Conservation (phyloP, 2,797 vertebrate genomes). For the Trachops cirrhosus region DNA sequence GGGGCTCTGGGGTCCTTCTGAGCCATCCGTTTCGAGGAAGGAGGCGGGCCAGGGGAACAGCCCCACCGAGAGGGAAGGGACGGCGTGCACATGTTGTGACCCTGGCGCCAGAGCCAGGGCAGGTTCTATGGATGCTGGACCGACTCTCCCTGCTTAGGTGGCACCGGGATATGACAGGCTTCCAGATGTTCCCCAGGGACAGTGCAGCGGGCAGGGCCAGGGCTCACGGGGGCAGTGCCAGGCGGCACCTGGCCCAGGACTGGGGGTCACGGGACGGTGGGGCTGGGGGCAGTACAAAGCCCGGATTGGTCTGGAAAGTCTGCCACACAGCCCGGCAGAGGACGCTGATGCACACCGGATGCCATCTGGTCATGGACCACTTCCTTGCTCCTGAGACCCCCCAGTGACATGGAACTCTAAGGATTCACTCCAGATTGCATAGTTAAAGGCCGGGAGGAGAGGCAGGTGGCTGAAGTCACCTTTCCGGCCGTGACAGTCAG, state of each 20-base stretch:
- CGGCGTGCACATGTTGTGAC: no score
- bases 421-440: no score
- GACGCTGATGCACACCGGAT: background rate
- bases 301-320: background rate
- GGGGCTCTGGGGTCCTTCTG: background rate
- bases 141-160: background rate
- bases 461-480: background rate
- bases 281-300: background rate
- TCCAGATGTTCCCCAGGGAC: background rate
- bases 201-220: background rate
- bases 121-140: background rate
- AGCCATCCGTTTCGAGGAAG: background rate
- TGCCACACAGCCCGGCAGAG: background rate
- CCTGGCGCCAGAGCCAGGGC: no score
- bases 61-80: no score
- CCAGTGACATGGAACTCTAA: background rate
- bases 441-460: background rate
- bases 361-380: accelerated
- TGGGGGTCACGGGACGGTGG: background rate
- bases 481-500: background rate
- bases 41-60: no score
- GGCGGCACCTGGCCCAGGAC: background rate
- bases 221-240: no score
- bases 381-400: background rate
- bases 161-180: background rate